Evolutionary conservation across 2,797 vertebrate species (phyloP).

Genomic region (Falco concolor): DNA sequence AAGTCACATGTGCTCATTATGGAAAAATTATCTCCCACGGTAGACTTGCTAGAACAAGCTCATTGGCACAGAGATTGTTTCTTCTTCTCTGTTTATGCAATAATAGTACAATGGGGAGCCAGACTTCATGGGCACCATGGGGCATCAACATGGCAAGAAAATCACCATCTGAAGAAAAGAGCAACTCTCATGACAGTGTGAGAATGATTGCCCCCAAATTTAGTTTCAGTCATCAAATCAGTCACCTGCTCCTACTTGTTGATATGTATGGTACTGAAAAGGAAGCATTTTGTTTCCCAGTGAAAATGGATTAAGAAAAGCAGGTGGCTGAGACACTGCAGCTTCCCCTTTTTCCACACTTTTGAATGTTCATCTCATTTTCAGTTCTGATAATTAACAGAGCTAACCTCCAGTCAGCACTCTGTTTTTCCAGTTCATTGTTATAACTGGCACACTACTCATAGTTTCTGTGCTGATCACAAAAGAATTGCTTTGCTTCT

Average conservation of each 20-base stretch:
- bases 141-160: not conserved
- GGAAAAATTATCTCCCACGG: not conserved
- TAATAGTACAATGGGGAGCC: not conserved
- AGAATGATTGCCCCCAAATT: not conserved
- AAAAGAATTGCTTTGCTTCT: slow-evolving; percentile 6
- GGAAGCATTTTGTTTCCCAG: not conserved
- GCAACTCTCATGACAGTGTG: not conserved
- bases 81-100: not conserved
- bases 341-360: not conserved
- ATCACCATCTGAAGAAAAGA: slow-evolving; percentile 17
- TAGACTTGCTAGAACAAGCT: not conserved
- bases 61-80: not conserved
- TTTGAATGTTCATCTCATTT: not conserved
- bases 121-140: not conserved
- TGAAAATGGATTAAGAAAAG: not conserved
- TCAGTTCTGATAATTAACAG: slow-evolving; percentile 1
- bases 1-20: not conserved
- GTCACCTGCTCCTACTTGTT: slow-evolving; percentile 1
- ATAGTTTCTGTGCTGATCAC: not conserved
- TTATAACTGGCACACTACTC: not conserved
- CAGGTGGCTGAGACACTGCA: not conserved
- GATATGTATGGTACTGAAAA: not conserved
- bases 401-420: not conserved
- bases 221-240: not conserved
- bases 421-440: not conserved